Evolutionary conservation across 2,888 invertebrate species (phyloP), one percentile per base, ranked within the genome.

Genomic region (Chaetogeoica ovagalla): DNA sequence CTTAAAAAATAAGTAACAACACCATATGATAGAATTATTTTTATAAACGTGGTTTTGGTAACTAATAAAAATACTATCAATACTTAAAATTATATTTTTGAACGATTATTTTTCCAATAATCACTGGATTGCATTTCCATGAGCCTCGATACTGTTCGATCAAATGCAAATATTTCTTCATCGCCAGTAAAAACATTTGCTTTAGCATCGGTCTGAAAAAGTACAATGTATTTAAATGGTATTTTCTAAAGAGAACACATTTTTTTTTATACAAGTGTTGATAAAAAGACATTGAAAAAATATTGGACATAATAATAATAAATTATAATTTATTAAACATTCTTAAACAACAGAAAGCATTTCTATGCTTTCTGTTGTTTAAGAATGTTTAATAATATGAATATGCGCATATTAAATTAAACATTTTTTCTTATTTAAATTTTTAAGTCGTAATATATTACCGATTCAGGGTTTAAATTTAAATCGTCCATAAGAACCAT

Each of bases 151-250:
- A 97, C 87, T 37, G 98, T 97, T 81, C 99, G 89, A 85, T 97
- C 96, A 86, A 94, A 97, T 0, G 99, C 98, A 87, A 99, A 99
- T 84, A 96, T 88, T 88, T 99, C 99, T 87, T 99, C 99, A 86
- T 96, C 96, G 0, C 98, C 98, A 0, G 97, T 97, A 85, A 99
- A 98, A 84, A 99, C 92, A 85, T 94, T 96, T 6, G 96, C 93
- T 83, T 90, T 90, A 30, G 93, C 91, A 85, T 92, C 90, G 79
- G 91, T 91, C 93, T 94, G 86, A 85, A 76, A 83, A 81, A 82
- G n/a, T 83, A 39, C 11, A 21, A 76, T 43, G 63, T n/a, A 79
- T 72, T 62, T 5, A 66, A 72, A 82, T 66, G 17, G 57, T 72
- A 60, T 66, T 68, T 39, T 70, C 8, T 7, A 55, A 55, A 19